Conservation (phyloP, 2,113 vertebrate genomes). For the Mirza zaza region DNA sequence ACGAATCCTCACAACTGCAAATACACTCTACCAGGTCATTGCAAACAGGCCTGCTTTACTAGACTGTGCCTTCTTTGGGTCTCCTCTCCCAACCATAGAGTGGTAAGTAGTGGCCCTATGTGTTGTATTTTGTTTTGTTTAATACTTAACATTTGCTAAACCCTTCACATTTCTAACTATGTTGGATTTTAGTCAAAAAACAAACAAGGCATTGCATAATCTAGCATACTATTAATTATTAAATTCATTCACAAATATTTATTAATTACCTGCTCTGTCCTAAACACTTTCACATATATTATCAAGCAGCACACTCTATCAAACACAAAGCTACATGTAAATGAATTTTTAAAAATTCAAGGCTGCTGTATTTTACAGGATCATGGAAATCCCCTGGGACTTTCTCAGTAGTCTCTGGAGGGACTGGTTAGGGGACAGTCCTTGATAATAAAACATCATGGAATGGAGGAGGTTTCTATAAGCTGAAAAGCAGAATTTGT, state of each 20-base stretch:
- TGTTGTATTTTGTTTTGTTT: not conserved
- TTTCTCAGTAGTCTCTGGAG: not conserved
- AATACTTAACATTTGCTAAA: not conserved
- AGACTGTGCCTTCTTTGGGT: slow-evolving; percentile 94
- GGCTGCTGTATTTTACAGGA: not conserved
- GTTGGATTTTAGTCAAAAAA: not conserved
- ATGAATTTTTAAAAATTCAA: not conserved
- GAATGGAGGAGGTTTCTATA: not conserved
- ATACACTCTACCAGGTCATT: slow-evolving; percentile 94
- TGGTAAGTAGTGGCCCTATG: slow-evolving; percentile 87
- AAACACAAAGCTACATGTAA: not conserved
- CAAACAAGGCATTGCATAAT: not conserved
- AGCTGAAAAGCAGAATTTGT: not conserved
- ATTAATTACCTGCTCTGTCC: not conserved
- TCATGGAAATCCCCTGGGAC: not conserved
- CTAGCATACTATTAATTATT: not conserved
- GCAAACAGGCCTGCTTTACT: slow-evolving; percentile 88
- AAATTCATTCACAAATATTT: slow-evolving; percentile 13
- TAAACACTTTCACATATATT: not conserved
- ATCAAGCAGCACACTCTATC: not conserved
- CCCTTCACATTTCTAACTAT: not conserved
- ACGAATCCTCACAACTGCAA: slow-evolving; percentile 90
- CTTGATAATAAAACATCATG: not conserved
- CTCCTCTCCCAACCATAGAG: slow-evolving; percentile 93
- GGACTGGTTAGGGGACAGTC: not conserved